A percentile compares a stretch with the other conserved stretches of the same genome.
These are phyloP conservation scores for Plecotus auritus DNA, from an alignment of 2,113 vertebrate genomes.

Conservation along the genomic window DNA sequence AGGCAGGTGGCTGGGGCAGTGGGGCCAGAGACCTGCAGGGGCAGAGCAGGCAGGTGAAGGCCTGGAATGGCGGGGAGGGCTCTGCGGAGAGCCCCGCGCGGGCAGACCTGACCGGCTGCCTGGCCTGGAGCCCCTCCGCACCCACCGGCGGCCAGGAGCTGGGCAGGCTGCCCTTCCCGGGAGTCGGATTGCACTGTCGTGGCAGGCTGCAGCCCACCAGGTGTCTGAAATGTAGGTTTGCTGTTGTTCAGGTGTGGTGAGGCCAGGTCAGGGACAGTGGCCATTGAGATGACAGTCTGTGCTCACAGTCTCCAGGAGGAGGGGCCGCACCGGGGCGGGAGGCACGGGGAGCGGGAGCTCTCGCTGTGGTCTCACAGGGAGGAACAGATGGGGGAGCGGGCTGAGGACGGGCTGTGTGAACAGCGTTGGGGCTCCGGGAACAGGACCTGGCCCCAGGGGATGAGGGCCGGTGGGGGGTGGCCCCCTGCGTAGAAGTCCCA, in stretches of 20 bases:
- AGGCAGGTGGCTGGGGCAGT: background rate
- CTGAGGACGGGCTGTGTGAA: accelerated
- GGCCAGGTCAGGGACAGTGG: background rate
- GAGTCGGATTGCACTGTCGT: background rate
- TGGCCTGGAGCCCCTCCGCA: accelerated
- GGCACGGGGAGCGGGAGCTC: no score
- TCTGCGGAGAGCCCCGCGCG: accelerated
- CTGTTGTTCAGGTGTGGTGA: background rate
- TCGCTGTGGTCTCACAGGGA: background rate
- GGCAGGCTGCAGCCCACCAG: background rate
- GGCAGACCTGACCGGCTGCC: background rate
- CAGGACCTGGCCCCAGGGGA: background rate
- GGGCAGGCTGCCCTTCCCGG: background rate
- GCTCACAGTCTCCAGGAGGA: background rate
- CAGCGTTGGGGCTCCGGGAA: no score
- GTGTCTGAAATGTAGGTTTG: background rate
- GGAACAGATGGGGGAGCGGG: background rate
- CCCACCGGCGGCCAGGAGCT: background rate
- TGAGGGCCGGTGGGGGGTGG: background rate
- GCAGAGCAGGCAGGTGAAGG: background rate
- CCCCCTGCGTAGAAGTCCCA: no score
- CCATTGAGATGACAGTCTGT: background rate
- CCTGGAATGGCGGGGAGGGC: accelerated
- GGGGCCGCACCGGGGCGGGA: background rate
- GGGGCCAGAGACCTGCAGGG: background rate